These are phyloP conservation scores for Proales similis DNA, from an alignment of 1,140 invertebrate genomes.

Conservation along the genomic window DNA sequence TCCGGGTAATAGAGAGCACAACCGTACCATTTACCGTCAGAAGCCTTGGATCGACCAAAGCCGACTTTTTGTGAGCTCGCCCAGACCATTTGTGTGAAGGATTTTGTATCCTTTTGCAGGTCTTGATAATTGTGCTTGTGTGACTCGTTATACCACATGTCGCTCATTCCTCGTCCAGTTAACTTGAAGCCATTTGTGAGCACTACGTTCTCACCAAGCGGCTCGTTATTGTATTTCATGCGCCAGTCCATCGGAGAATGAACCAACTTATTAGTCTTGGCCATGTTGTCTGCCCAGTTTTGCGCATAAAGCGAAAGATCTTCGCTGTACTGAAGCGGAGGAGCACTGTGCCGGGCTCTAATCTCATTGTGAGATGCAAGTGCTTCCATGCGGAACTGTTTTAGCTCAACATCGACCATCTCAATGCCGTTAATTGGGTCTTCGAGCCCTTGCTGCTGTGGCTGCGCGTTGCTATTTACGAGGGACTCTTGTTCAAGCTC, in stretches of 20 bases:
- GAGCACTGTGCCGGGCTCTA: conserved; percentile 64
- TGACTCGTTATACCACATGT: conserved; percentile 33
- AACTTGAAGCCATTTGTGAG: conserved; percentile 32
- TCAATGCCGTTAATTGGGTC: neutral
- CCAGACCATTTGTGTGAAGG: conserved; percentile 89
- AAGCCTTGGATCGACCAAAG: conserved; percentile 68
- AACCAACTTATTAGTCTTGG: conserved; percentile 61
- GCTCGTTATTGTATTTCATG: conserved; percentile 5
- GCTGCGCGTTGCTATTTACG: neutral
- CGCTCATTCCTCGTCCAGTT: conserved; percentile 23
- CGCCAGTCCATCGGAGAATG: conserved; percentile 53
- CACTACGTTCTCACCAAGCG: conserved; percentile 36
- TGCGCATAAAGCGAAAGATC: conserved; percentile 60
- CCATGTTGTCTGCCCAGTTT: conserved; percentile 72
- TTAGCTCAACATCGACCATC: conserved; percentile 13
- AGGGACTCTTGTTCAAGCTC: neutral
- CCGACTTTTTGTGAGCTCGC: conserved; percentile 68
- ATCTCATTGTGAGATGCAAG: conserved; percentile 20
- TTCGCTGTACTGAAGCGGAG: conserved; percentile 58
- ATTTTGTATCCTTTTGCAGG: conserved; percentile 54
- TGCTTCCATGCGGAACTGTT: conserved; percentile 34
- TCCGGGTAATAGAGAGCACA: conserved; percentile 71
- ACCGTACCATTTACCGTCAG: conserved; percentile 61
- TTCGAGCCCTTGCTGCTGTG: neutral
- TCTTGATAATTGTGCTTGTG: conserved; percentile 37